phyloP scores from a whole-genome alignment of 2,888 invertebrate species.

The Tachina grossa region DNA sequence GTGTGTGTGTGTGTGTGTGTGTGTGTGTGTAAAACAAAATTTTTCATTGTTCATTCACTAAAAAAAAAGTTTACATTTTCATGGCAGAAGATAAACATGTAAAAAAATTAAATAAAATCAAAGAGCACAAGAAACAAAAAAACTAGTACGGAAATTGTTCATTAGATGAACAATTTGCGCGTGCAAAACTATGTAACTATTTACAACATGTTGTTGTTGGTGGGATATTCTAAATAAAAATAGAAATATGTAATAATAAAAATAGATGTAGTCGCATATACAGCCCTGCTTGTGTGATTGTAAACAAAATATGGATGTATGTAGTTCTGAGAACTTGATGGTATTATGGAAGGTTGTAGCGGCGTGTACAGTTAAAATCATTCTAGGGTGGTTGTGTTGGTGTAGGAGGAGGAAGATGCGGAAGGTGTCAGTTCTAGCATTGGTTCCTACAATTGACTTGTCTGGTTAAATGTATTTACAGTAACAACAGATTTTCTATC shows the following conservation, averaged over 20 bases:
- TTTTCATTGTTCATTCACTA: conserved; percentile 10
- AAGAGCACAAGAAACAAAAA: conserved; percentile 33
- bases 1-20: background rate
- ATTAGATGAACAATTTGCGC: conserved; percentile 71
- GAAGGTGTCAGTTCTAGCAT: background rate
- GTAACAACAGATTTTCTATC: conserved; percentile 61
- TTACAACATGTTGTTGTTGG: conserved; percentile 42
- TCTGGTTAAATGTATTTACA: conserved; percentile 42
- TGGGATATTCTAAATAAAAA: background rate
- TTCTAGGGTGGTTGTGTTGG: no score
- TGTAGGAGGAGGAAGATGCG: no score
- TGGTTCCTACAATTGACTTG: conserved; percentile 25
- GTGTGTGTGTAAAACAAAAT: conserved; percentile 8
- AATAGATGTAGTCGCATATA: background rate
- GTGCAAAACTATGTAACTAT: conserved; percentile 50
- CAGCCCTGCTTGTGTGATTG: conserved; percentile 3
- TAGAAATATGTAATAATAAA: conserved; percentile 9
- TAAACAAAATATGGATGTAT: conserved; percentile 19
- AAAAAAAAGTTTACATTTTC: conserved; percentile 26
- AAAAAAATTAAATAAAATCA: conserved; percentile 29
- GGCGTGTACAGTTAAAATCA: background rate
- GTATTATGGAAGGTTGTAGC: background rate
- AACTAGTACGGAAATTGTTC: conserved; percentile 71
- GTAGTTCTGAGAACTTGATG: conserved; percentile 10
- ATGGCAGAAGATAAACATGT: background rate